These are phyloP conservation scores for Monodelphis domestica DNA, from an alignment of 2,797 vertebrate genomes.

Conservation along the genomic window DNA sequence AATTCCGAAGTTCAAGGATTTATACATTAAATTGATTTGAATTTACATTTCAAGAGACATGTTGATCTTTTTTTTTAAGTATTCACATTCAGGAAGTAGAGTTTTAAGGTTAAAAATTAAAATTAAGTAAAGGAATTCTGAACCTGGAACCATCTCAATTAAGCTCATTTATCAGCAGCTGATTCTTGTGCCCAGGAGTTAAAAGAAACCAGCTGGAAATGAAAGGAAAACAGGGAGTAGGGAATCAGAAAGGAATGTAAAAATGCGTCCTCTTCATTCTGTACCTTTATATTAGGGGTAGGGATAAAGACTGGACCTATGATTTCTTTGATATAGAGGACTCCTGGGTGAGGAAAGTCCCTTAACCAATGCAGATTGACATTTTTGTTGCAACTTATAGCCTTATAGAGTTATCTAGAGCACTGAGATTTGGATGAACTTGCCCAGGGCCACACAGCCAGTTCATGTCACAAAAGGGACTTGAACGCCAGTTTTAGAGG, in stretches of 20 bases:
- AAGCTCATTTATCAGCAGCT: background rate
- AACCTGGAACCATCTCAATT: background rate
- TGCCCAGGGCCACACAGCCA: background rate
- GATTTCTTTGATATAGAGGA: background rate
- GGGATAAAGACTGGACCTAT: background rate
- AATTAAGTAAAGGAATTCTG: slow-evolving; percentile 42
- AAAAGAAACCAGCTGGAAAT: background rate
- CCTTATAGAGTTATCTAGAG: background rate
- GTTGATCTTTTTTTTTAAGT: slow-evolving; percentile 44
- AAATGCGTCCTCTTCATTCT: background rate
- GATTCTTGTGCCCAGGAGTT: background rate
- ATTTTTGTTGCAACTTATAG: background rate
- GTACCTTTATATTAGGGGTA: background rate
- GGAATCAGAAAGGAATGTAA: background rate
- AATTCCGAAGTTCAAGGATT: background rate
- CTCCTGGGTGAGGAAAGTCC: too few species aligned
- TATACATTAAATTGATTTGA: slow-evolving; percentile 33
- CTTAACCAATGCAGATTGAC: background rate
- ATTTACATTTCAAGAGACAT: slow-evolving; percentile 6
- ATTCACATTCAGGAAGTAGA: slow-evolving; percentile 5
- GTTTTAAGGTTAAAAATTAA: slow-evolving; percentile 19
- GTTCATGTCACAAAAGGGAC: background rate
- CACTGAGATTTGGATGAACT: background rate
- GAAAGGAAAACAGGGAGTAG: background rate
- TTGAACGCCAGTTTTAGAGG: background rate